Conservation (phyloP, 2,113 vertebrate genomes). For the Corythoichthys intestinalis region DNA sequence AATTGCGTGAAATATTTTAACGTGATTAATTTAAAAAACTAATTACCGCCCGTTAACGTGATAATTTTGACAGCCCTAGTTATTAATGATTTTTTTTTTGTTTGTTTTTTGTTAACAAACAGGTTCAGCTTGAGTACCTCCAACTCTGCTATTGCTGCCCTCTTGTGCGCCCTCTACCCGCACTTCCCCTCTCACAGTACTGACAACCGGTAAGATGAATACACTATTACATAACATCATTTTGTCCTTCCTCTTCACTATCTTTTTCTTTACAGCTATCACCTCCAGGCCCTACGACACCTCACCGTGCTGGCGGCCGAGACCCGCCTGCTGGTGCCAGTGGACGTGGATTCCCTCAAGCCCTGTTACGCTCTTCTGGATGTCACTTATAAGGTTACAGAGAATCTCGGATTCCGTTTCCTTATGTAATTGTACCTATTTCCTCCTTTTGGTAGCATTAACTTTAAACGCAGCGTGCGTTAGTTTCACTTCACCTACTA, state of each 20-base stretch:
- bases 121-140: slow-evolving; percentile 95
- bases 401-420: background rate
- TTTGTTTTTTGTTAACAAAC: slow-evolving; percentile 4
- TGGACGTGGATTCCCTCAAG: slow-evolving; percentile 90
- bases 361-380: slow-evolving; percentile 94
- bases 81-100: slow-evolving; percentile 1
- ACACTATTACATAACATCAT: background rate
- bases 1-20: too few relatives aligned
- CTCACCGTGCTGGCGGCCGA: slow-evolving; percentile 90
- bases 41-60: too few relatives aligned
- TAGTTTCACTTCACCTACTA: slow-evolving; percentile 10
- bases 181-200: slow-evolving; percentile 97
- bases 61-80: too few relatives aligned
- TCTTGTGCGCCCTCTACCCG: slow-evolving; percentile 93
- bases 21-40: too few relatives aligned
- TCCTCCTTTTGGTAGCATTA: slow-evolving; percentile 18
- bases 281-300: slow-evolving; percentile 93
- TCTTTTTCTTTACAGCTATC: slow-evolving; percentile 76
- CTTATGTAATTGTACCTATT: background rate
- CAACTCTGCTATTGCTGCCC: slow-evolving; percentile 92
- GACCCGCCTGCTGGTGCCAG: slow-evolving; percentile 87
- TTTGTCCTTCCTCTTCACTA: background rate
- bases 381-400: slow-evolving; percentile 81
- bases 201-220: slow-evolving; percentile 83
- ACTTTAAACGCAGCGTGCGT: background rate